These are phyloP conservation scores for Meloe dianella DNA, from an alignment of 2,888 invertebrate species.

Conservation along the genomic window DNA sequence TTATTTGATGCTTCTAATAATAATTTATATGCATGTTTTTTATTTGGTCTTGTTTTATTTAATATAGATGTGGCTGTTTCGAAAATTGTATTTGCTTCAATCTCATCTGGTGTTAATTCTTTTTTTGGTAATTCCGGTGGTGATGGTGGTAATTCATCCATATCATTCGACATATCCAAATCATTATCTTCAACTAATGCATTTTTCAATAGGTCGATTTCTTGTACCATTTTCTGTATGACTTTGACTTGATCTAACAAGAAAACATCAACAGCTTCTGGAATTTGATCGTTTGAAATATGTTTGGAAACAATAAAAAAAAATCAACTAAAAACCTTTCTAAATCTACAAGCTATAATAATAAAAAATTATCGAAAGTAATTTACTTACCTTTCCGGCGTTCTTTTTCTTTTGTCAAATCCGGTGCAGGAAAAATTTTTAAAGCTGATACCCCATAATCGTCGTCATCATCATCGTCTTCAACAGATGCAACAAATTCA, in stretches of 20 bases:
- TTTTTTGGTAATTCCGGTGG: constrained; percentile 59
- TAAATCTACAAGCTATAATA: background rate
- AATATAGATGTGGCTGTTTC: constrained; percentile 74
- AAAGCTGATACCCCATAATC: constrained; percentile 50
- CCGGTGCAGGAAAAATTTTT: constrained; percentile 57
- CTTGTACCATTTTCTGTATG: constrained; percentile 61
- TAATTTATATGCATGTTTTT: constrained; percentile 75
- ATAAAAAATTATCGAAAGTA: no score
- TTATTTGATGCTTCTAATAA: constrained; percentile 80
- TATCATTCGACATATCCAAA: constrained; percentile 60
- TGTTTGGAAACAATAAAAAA: background rate
- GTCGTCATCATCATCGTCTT: constrained; percentile 51
- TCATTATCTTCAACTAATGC: constrained; percentile 52
- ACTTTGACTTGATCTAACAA: constrained; percentile 55
- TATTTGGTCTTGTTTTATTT: constrained; percentile 74
- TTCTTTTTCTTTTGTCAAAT: constrained; percentile 56
- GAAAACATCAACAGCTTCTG: constrained; percentile 51
- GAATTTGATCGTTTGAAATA: constrained; percentile 35
- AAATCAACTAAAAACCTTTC: background rate
- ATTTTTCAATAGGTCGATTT: constrained; percentile 55
- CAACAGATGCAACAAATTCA: constrained; percentile 51
- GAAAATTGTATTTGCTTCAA: constrained; percentile 78
- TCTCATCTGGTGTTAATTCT: constrained; percentile 68
- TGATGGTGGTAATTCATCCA: constrained; percentile 62
- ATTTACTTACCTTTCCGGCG: constrained; percentile 48